Base-by-base conservation (phyloP, 2,888 invertebrate genomes). In the Drosophila macrospina region DNA sequence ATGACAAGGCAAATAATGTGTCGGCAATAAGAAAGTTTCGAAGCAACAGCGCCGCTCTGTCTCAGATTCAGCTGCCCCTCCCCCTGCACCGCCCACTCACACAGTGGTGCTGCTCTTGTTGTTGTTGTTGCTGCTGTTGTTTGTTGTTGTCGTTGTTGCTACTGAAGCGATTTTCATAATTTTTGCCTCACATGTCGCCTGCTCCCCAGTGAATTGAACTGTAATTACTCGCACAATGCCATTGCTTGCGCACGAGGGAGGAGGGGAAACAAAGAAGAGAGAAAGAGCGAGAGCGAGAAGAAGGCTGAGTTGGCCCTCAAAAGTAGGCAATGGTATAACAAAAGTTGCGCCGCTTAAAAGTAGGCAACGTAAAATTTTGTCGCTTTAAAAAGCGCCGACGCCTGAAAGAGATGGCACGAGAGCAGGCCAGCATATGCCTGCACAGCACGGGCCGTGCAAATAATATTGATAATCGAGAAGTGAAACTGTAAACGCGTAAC, bases 1-100 rank as follows among this genome's bases (percentile, higher is more conserved):
- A 85, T 79, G 82, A 77, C 85, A 74, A 79, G 68, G 71, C 71
- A 82, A 85, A 81, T 79, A 81, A 74, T 67, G 69, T 61, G 69
- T 61, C 48, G 70, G 70, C 67, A 50, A 62, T 50, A 69, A 73
- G 70, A 55, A 69, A 75, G 66, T 74, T 83, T 76, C 34, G 45
- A 55, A 55, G 57, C 45, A 59, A 45, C 30, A 42, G 37, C 63
- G 56, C 44, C 70, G 30, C 36, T 36, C 28, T 30, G 61, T 44
- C 15, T 37, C 62, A 48, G 26, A 41, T 15, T 36, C 55, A 24
- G n/a, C n/a, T 13, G 26, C 44, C 34, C 28, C 6, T 30, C 44
- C 34, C 28, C 6, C 10, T 15, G 32, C 0, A 34, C 7, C 34
- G 5, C 28, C 7, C 45, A 2, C 13, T n/a, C 32, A 28, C 28